phyloP scores from a whole-genome alignment of 2,888 invertebrate genomes.

The Leptodirus hochenwartii region DNA sequence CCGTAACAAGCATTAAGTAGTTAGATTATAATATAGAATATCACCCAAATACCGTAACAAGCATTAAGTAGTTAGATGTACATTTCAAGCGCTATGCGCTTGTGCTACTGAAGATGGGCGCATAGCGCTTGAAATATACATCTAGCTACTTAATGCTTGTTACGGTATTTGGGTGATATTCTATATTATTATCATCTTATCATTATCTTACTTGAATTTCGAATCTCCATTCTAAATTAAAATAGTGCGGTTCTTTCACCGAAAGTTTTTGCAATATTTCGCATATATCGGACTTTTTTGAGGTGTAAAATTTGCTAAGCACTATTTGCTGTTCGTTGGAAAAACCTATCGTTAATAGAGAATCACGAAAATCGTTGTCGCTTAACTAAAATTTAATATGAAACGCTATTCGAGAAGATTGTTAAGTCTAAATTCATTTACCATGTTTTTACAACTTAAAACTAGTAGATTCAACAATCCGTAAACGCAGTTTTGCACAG shows the following conservation, averaged over 20 bases:
- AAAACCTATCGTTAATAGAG: constrained; percentile 35
- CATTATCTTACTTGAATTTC: constrained; percentile 34
- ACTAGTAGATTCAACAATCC: constrained; percentile 54
- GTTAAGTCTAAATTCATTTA: constrained; percentile 21
- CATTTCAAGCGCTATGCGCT: no score
- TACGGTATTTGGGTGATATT: not conserved
- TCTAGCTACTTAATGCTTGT: no score
- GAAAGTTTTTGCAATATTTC: constrained; percentile 30
- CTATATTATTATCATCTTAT: not conserved
- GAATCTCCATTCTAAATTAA: constrained; percentile 46
- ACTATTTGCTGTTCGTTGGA: constrained; percentile 37
- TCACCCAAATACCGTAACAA: no score
- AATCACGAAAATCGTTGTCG: constrained; percentile 30
- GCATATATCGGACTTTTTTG: constrained; percentile 35
- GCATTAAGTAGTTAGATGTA: no score
- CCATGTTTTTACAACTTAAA: constrained; percentile 51
- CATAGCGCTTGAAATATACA: no score
- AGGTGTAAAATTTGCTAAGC: constrained; percentile 37
- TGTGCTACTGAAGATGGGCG: no score
- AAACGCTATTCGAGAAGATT: constrained; percentile 4
- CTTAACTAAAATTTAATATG: constrained; percentile 24
- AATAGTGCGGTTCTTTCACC: constrained; percentile 29
- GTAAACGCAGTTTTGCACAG: constrained; percentile 46
- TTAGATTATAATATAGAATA: no score
- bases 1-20: no score